Evolutionary conservation across 2,888 invertebrate species (phyloP).

Genomic region (Pterostichus madidus): DNA sequence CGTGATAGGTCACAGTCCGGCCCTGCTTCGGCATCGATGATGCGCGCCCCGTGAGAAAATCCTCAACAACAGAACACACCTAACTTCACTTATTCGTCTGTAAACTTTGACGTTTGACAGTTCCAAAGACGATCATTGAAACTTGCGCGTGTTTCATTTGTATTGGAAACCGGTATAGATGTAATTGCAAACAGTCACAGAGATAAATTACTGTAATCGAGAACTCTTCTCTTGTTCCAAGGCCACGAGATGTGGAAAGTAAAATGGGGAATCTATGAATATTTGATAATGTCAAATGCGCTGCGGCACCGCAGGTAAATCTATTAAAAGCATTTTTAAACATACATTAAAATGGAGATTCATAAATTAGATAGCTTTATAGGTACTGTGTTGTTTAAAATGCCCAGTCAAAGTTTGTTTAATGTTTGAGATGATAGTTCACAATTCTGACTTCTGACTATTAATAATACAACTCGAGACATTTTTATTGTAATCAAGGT

Average conservation of each 20-base stretch:
- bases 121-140: not conserved
- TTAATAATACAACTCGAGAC: too few species aligned
- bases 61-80: constrained; percentile 6
- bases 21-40: constrained; percentile 31
- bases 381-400: too few species aligned
- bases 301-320: not conserved
- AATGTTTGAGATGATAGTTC: too few species aligned
- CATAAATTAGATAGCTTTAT: too few species aligned
- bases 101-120: constrained; percentile 24
- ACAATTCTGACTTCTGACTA: too few species aligned
- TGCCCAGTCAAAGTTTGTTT: too few species aligned
- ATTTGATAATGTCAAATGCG: constrained; percentile 2
- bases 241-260: constrained; percentile 5
- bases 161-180: not conserved
- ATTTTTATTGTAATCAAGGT: too few species aligned
- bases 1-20: constrained; percentile 63
- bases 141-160: constrained; percentile 19
- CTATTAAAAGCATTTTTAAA: not conserved
- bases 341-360: not conserved
- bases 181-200: constrained; percentile 10
- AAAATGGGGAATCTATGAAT: constrained; percentile 7
- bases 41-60: constrained; percentile 30
- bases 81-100: not conserved
- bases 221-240: not conserved
- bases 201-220: constrained; percentile 32